Evolutionary conservation across 1,140 invertebrate species (phyloP).

Genomic region (Aporrectodea caliginosa): DNA sequence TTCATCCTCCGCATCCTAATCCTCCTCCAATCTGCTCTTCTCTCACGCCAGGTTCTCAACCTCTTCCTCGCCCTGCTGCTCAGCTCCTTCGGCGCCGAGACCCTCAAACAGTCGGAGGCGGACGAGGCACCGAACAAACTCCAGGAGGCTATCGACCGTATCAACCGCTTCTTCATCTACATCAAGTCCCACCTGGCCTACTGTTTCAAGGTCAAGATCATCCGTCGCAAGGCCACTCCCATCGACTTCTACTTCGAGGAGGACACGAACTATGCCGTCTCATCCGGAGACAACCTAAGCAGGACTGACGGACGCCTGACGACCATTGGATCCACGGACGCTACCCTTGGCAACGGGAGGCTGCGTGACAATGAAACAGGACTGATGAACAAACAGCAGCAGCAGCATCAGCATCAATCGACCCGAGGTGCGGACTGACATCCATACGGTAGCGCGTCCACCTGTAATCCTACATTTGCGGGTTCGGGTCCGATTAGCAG

Average conservation of each 20-base stretch:
- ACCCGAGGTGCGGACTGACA: no score
- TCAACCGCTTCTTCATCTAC: conserved; percentile 84
- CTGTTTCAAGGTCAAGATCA: conserved; percentile 26
- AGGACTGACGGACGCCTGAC: background rate
- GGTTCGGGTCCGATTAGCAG: no score
- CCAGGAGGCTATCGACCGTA: conserved; percentile 89
- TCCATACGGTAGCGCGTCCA: no score
- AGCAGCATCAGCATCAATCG: no score
- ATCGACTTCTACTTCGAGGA: background rate
- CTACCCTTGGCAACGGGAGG: background rate
- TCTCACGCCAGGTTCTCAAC: conserved; percentile 78
- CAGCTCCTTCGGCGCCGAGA: conserved; percentile 87
- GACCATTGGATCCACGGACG: background rate
- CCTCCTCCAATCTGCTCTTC: no score
- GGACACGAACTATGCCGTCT: background rate
- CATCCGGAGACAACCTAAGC: background rate
- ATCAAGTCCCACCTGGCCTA: conserved; percentile 61
- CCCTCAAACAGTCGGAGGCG: conserved; percentile 41
- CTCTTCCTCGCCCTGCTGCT: conserved; percentile 98
- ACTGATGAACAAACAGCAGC: background rate
- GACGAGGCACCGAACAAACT: conserved; percentile 92
- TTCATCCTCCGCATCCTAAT: background rate
- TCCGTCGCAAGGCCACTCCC: conserved; percentile 3
- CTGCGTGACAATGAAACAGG: background rate
- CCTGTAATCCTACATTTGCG: no score